A percentile compares a stretch with the other conserved stretches of the same genome.
Evolutionary conservation across 2,888 invertebrate species (phyloP).

Genomic region (Nymphalis urticae): DNA sequence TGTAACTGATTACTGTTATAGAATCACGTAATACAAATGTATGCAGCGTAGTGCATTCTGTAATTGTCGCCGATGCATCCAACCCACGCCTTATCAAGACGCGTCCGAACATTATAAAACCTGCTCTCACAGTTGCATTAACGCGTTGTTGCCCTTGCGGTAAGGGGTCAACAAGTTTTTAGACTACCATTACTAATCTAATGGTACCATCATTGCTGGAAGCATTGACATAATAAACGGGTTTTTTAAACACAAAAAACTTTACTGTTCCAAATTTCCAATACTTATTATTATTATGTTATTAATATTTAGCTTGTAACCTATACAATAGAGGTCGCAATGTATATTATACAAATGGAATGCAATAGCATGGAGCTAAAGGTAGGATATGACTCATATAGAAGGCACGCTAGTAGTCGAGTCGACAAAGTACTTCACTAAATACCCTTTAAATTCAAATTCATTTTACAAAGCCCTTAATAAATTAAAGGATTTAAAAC

Average conservation of each 20-base stretch:
- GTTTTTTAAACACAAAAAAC: no score
- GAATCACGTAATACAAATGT: slow-evolving; percentile 69
- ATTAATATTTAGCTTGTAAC: slow-evolving; percentile 2
- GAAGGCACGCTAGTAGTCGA: slow-evolving; percentile 65
- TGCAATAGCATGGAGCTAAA: slow-evolving; percentile 65
- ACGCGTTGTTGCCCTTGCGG: slow-evolving; percentile 49
- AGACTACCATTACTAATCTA: slow-evolving; percentile 17
- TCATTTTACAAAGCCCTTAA: background rate
- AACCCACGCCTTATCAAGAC: slow-evolving; percentile 46
- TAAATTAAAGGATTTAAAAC: slow-evolving; percentile 10
- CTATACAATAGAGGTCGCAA: slow-evolving; percentile 27
- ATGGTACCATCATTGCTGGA: background rate
- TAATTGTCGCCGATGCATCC: slow-evolving; percentile 21
- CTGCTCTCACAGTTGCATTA: slow-evolving; percentile 54
- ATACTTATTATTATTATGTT: no score
- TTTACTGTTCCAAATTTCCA: background rate
- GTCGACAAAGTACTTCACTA: slow-evolving; percentile 48
- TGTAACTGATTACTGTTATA: slow-evolving; percentile 71
- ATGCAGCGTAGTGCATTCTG: slow-evolving; percentile 41
- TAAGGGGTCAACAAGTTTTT: slow-evolving; percentile 50
- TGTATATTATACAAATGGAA: slow-evolving; percentile 50
- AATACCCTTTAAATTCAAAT: slow-evolving; percentile 21
- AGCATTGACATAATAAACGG: background rate
- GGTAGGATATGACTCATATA: slow-evolving; percentile 67
- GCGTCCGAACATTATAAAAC: slow-evolving; percentile 59